Base-by-base conservation (phyloP, 2,888 invertebrate species). In the Carpatolechia fugitivella region DNA sequence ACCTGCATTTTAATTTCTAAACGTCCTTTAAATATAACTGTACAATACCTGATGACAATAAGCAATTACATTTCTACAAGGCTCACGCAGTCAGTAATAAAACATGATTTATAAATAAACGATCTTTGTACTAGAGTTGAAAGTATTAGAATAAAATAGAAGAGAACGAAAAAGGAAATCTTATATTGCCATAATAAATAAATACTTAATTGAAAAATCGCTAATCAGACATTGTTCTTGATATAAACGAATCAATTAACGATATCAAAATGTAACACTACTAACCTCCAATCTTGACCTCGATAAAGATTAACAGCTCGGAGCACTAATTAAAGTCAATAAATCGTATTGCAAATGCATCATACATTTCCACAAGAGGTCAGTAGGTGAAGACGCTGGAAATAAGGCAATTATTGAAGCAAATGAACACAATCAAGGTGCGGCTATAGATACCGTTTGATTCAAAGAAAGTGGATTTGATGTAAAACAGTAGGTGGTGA, bases 251-350 rank as follows among this genome's bases (percentile, higher is more conserved):
- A 16, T 30, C 47, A 47, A 11, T n/a, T n/a, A n/a, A n/a, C n/a
- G n/a, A n/a, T 6, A 48, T 31, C 48, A 8, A 31, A 31, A 48
- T 24, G 31, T 33, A 48, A 48, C 31, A 11, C 11, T n/a, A n/a
- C n/a, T 18, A 41, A 24, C 44, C 44, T 29, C 24, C 44, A 44
- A 44, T 29, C 29, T n/a, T 44, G 44, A 20, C 44, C 44, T 20
- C 11, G 8, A 33, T 33, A 33, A 8, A 33, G 44, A 44, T 44
- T 44, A 44, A 10, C 13, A 44, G 29, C 40, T 4, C 44, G 13
- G 10, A 46, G 20, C 29, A 46, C 53, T 53, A 53, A 53, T 53
- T 44, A 46, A 52, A 36, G 14, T 29, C 35, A 35, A 44, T 44
- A 20, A 44, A 29, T 44, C 44, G 44, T 24, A 49, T 49, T 49